Conservation (phyloP, 2,113 vertebrate genomes). For the Aramus guarauna region DNA sequence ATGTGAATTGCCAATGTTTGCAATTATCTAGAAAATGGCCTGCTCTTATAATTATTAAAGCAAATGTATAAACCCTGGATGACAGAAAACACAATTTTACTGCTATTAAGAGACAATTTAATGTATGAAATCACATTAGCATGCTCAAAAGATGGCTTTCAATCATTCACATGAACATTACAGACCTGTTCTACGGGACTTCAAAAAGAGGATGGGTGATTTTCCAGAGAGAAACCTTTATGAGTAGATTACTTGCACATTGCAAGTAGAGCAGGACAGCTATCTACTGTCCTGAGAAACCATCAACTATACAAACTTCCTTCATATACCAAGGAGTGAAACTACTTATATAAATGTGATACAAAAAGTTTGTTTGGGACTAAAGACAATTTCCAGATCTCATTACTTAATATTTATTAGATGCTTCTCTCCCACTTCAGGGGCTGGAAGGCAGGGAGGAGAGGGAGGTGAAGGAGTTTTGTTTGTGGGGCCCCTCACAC, state of each 20-base stretch:
- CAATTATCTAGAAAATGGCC: conserved; percentile 53
- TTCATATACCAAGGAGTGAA: background rate
- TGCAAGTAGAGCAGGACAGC: background rate
- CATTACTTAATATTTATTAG: background rate
- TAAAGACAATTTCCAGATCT: background rate
- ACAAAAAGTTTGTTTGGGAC: background rate
- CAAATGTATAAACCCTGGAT: conserved; percentile 7
- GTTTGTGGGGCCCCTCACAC: rapidly evolving
- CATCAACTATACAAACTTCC: background rate
- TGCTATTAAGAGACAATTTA: conserved; percentile 47
- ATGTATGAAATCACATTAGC: conserved; percentile 29
- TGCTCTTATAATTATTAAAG: conserved; percentile 54
- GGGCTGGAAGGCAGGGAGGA: background rate
- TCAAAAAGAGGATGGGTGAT: background rate
- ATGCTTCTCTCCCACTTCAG: background rate
- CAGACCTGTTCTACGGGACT: background rate
- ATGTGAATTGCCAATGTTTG: conserved; percentile 44
- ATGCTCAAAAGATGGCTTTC: conserved; percentile 25
- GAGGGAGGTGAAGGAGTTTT: background rate
- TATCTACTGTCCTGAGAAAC: background rate
- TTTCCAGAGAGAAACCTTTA: background rate
- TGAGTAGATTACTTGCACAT: background rate
- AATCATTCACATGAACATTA: conserved; percentile 13
- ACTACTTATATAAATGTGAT: background rate
- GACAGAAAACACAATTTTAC: conserved; percentile 45